Evolutionary conservation across 1,140 invertebrate genomes (phyloP).

Genomic region (Ceratosolen solmsi): DNA sequence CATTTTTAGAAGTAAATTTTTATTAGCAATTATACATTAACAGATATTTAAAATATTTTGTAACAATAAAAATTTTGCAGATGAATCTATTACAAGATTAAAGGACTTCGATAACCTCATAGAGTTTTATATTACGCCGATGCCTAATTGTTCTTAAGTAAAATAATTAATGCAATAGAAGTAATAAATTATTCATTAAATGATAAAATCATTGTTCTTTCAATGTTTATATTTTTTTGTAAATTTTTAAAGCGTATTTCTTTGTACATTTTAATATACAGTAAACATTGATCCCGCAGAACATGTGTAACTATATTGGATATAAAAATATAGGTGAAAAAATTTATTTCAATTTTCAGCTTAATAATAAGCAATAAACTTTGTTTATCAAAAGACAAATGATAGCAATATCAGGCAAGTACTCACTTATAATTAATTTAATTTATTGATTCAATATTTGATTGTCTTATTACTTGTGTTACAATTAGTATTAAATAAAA

Average conservation of each 20-base stretch:
- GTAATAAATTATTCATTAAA: conserved; percentile 62
- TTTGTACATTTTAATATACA: conserved; percentile 51
- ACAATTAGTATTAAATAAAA: conserved; percentile 23
- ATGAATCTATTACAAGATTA: conserved; percentile 68
- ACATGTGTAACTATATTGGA: conserved; percentile 43
- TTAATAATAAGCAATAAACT: conserved; percentile 42
- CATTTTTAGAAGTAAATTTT: conserved; percentile 35
- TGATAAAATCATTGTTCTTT: conserved; percentile 47
- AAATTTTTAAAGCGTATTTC: conserved; percentile 47
- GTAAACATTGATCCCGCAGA: conserved; percentile 42
- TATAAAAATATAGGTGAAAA: conserved; percentile 51
- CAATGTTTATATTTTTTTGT: conserved; percentile 54
- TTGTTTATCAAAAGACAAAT: conserved; percentile 30
- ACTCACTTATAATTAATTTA: conserved; percentile 13
- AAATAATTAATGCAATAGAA: conserved; percentile 54
- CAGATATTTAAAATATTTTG: conserved; percentile 36
- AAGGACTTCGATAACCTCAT: conserved; percentile 71
- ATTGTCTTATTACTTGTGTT: conserved; percentile 34
- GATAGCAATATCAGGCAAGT: conserved; percentile 43
- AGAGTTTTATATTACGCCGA: conserved; percentile 69
- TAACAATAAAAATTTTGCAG: conserved; percentile 58
- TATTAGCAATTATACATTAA: conserved; percentile 45
- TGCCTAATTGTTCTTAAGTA: conserved; percentile 60
- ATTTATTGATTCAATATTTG: conserved; percentile 15
- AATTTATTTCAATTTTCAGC: conserved; percentile 37